Base-by-base conservation (phyloP, 2,888 invertebrate genomes). In the Tenthredo notha region DNA sequence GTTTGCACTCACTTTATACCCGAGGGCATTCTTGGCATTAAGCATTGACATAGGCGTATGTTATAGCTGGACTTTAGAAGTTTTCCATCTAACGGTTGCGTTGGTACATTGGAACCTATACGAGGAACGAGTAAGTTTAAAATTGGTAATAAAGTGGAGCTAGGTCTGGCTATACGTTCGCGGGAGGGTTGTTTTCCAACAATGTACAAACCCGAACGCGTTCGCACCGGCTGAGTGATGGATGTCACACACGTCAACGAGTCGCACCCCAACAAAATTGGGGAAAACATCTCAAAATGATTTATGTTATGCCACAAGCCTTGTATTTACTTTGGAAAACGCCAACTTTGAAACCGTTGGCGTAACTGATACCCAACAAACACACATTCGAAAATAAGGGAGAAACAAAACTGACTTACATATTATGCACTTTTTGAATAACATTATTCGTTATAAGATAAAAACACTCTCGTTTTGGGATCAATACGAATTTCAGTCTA, bases 211-310 rank as follows among this genome's bases (percentile, higher is more conserved):
- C 74, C 21, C 15, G 43, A 43, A 47, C 77, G 29, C 25, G 75
- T 33, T 37, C 80, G 50, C 70, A 25, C 33, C 61, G 82, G 15
- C 43, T 84, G 85, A 85, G 83, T 87, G 88, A 88, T 87, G 88
- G 88, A 88, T 88, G 87, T 88, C 88, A 88, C 88, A 86, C 86
- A 83, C 87, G 88, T 88, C 88, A 88, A 87, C 88, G 87, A 85
- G 85, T 86, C 86, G 85, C 87, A 77, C 88, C 87, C 88, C 84
- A 84, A 70, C 65, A 54, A 75, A 86, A 84, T 85, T 82, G 84
- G 87, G 86, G 85, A 86, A 86, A 87, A 65, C 78, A 88, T 87
- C 86, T 78, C 87, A 83, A 87, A 86, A 87, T 88, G 88, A 88
- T 88, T 88, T 86, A 88, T 88, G 87, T 87, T 85, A 84, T 74